Evolutionary conservation across 2,888 invertebrate genomes (phyloP).

Genomic region (Troides oblongomaculatus): DNA sequence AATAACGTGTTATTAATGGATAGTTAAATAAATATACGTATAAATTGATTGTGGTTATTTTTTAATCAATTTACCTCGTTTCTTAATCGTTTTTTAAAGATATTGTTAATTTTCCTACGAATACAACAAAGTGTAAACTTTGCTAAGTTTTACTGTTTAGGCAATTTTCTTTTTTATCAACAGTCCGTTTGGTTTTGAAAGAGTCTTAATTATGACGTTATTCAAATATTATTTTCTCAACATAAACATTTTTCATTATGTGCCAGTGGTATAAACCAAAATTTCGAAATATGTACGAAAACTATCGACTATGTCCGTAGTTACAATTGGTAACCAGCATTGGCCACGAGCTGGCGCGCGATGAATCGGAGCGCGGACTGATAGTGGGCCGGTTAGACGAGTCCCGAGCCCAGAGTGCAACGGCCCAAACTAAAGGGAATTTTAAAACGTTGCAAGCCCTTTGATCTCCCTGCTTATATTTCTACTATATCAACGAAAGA

Average conservation of each 20-base stretch:
- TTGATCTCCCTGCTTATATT: slow-evolving; percentile 48
- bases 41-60: background rate
- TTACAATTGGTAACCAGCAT: slow-evolving; percentile 65
- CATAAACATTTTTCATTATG: background rate
- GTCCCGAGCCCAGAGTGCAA: slow-evolving; percentile 73
- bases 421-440: slow-evolving; percentile 77
- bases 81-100: background rate
- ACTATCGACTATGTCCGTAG: slow-evolving; percentile 28
- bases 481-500: background rate
- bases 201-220: background rate
- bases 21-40: background rate
- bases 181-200: background rate
- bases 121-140: background rate
- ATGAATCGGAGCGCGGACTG: slow-evolving; percentile 74
- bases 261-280: background rate
- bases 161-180: background rate
- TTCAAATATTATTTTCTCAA: background rate
- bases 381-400: slow-evolving; percentile 78
- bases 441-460: slow-evolving; percentile 72
- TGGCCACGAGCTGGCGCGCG: slow-evolving; percentile 63
- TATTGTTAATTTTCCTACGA: background rate
- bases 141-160: background rate
- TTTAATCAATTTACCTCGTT: background rate
- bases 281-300: background rate
- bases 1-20: background rate